Evolutionary conservation across 2,888 invertebrate species (phyloP), one percentile per base, ranked within the genome.

Genomic region (Nomada hirtipes): DNA sequence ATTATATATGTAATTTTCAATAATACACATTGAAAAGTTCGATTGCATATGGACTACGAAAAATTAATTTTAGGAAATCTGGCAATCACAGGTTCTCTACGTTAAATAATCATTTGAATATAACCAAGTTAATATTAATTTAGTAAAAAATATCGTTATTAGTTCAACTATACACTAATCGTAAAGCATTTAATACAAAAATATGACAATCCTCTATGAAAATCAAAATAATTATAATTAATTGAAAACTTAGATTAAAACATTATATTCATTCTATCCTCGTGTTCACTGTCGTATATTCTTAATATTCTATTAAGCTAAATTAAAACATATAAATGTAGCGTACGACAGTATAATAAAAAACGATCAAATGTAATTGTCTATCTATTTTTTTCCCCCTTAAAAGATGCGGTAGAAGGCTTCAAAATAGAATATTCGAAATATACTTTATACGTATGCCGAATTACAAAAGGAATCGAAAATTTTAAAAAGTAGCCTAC

Each of bases 81-180:
- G 44, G 7, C 42, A 36, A 75, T 64, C 55, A 15, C 67, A 76
- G 83, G 74, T 75, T 82, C 82, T 83, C 83, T 83, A 83, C 83
- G 83, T 83, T 84, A 65, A 73, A 82, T 23, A 57, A 18, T 59
- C 26, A 75, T 55, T 52, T 18, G 15, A 47, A 15, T 10, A 3
- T 15, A 11, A 47, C 47, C 47, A 47, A 47, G 15, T 47, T 47
- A 47, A 50, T 26, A 20, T 69, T 57, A 79, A 71, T 10, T 36
- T 26, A 23, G 67, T 76, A 50, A 61, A 20, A 13, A 61, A 57
- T 26, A 55, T 74, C 29, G 42, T 20, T 59, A 60, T 69, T 23
- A 26, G n/a, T 65, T 53, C 26, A 69, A 61, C 2, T 67, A 60
- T 60, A 47, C 15, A 65, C 42, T 55, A 18, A 47, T 61, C 9